These are phyloP conservation scores for Solea solea DNA, from an alignment of 2,113 vertebrate genomes.

Conservation along the genomic window DNA sequence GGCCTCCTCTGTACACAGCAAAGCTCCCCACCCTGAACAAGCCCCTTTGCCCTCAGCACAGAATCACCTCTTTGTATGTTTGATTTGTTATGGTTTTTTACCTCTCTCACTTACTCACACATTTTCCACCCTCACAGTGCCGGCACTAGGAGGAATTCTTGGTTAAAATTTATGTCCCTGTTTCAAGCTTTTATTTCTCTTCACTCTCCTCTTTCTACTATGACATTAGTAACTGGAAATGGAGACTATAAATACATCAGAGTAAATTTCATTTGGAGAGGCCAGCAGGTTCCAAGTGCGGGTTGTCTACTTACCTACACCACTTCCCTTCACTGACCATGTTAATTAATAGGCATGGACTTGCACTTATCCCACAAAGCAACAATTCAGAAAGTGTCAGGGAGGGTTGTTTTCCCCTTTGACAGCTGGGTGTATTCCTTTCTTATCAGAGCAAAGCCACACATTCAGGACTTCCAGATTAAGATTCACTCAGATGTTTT, in stretches of 20 bases:
- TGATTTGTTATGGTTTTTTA: conserved; percentile 75
- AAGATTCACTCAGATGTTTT: conserved; percentile 4
- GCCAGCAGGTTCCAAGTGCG: conserved; percentile 38
- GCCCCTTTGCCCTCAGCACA: conserved; percentile 59
- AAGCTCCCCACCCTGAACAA: conserved; percentile 48
- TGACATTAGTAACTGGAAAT: conserved; percentile 46
- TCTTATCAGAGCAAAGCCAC: conserved; percentile 33
- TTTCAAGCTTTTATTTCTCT: conserved; percentile 33
- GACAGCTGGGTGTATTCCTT: conserved; percentile 38
- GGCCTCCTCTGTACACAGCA: conserved; percentile 47
- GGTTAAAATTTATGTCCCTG: conserved; percentile 30
- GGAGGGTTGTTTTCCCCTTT: conserved; percentile 44
- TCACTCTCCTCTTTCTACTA: conserved; percentile 7
- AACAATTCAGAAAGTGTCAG: conserved; percentile 45
- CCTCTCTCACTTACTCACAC: conserved; percentile 38
- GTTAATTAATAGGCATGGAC: conserved; percentile 76
- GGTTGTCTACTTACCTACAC: conserved; percentile 56
- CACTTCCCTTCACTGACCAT: conserved; percentile 32
- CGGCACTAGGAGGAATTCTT: conserved; percentile 20
- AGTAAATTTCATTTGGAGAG: conserved; percentile 67
- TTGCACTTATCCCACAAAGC: conserved; percentile 66
- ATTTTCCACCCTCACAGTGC: conserved; percentile 41
- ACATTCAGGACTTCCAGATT: neutral
- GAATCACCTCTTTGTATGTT: conserved; percentile 78
- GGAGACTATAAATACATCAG: conserved; percentile 66